Conservation (phyloP, 2,113 vertebrate species). For the Zootoca vivipara region DNA sequence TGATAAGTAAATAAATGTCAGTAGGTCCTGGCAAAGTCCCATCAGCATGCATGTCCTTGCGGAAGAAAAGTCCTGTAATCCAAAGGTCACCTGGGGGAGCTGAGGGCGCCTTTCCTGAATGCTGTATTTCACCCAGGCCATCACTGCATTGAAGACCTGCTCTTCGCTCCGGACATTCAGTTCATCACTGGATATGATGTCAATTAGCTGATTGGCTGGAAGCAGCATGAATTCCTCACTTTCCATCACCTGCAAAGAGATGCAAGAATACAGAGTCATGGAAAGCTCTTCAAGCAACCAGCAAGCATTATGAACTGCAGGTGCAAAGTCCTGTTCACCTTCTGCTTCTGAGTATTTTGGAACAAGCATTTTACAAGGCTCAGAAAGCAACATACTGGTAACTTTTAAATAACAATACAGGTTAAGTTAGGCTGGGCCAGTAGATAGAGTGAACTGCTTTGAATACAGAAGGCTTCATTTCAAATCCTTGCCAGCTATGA, state of each 20-base stretch:
- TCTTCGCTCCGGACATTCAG: conserved; percentile 97
- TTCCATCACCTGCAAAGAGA: conserved; percentile 90
- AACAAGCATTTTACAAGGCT: background rate
- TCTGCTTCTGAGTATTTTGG: background rate
- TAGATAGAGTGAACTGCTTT: background rate
- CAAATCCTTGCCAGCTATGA: background rate
- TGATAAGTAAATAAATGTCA: background rate
- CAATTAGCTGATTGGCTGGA: conserved; percentile 96
- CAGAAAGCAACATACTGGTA: background rate
- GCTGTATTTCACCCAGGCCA: conserved; percentile 99
- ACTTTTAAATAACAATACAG: background rate
- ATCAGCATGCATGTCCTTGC: background rate
- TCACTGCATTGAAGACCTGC: conserved; percentile 97
- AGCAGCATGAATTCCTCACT: conserved; percentile 99
- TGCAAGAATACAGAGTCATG: background rate
- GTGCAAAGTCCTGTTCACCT: background rate
- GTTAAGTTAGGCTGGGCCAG: background rate
- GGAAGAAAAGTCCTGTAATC: background rate
- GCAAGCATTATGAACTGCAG: background rate
- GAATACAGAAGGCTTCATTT: background rate
- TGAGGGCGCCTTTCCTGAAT: conserved; percentile 96
- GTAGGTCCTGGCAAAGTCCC: background rate
- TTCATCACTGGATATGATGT: conserved; percentile 99
- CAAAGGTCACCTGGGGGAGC: conserved; percentile 87
- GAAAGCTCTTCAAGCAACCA: background rate